Evolutionary conservation across 1,140 invertebrate genomes (phyloP), one percentile per base, ranked within the genome.

Genomic region (Pemphigus obesinymphae): DNA sequence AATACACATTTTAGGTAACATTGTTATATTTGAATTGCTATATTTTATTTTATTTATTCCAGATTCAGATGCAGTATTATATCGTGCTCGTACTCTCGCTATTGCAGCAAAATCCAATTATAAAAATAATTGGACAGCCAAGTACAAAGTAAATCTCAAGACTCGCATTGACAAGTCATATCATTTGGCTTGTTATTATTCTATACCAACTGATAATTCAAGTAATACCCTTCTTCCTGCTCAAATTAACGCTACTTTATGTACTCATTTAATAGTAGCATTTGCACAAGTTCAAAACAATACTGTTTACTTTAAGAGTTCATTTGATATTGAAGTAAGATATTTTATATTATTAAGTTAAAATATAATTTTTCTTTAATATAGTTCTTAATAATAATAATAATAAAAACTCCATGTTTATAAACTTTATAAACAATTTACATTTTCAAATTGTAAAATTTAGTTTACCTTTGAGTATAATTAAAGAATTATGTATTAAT

Each of bases 221-320:
- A 82, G 11, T 53, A 68, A 83, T 23, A 26, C 34, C 5, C 82
- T 84, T 34, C 37, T 61, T 40, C 83, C 84, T 2, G 66, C 61
- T 26, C 37, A 82, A 55, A 75, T 85, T 10, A 83, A 84, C 85
- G 90, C 92, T 75, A 85, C 90, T 84, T 87, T 95, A 80, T 96
- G 94, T 86, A 94, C 94, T 15, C 94, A 96, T 87, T 91, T 96
- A 73, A 94, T 94, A 86, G 86, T 94, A 66, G 93, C 91, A 48
- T 92, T 94, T 88, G 92, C 91, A 63, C 85, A 86, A 63, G 88
- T 95, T 53, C 85, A 85, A n/a, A 92, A 95, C 85, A 90, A 89
- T 82, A 88, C 88, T 2, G 87, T 95, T 23, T 83, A 87, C 83
- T 85, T 86, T 17, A 84, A 90, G 48, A 86, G 87, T n/a, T 83